Conservation (phyloP, 2,888 invertebrate genomes). For the Kryphioiulus occultus region DNA sequence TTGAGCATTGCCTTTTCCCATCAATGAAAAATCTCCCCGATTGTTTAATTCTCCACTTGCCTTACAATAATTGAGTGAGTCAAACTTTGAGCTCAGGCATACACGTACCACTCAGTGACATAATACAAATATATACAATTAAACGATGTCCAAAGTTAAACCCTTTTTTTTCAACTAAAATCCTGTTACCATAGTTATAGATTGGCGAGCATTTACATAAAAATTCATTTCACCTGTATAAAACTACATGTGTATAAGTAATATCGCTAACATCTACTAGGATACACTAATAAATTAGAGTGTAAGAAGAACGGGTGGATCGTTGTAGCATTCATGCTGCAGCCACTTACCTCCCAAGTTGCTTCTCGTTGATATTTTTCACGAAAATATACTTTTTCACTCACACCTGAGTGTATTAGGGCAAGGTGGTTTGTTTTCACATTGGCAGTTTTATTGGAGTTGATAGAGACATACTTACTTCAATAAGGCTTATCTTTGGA, state of each 20-base stretch:
- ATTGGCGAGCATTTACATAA: conserved; percentile 36
- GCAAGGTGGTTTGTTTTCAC: conserved; percentile 40
- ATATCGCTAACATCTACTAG: neutral
- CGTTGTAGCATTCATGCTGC: neutral
- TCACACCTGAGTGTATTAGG: conserved; percentile 21
- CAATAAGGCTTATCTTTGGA: conserved; percentile 94
- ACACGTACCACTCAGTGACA: neutral
- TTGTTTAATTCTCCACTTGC: neutral
- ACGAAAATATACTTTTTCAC: conserved; percentile 14
- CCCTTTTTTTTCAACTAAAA: neutral
- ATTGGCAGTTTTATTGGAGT: conserved; percentile 39
- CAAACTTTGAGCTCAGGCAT: neutral
- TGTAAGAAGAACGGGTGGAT: neutral
- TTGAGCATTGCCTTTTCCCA: too few relatives aligned
- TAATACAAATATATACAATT: neutral
- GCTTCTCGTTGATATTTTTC: conserved; percentile 33
- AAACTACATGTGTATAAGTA: neutral
- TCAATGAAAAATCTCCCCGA: neutral
- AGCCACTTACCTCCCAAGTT: conserved; percentile 13
- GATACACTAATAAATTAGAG: neutral
- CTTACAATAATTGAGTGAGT: neutral
- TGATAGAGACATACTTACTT: conserved; percentile 56
- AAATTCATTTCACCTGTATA: neutral
- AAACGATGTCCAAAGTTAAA: neutral
- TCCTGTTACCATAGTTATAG: conserved; percentile 19